These are phyloP conservation scores for Aphelenchoides fujianensis DNA, from an alignment of 1,140 invertebrate genomes.

Conservation along the genomic window DNA sequence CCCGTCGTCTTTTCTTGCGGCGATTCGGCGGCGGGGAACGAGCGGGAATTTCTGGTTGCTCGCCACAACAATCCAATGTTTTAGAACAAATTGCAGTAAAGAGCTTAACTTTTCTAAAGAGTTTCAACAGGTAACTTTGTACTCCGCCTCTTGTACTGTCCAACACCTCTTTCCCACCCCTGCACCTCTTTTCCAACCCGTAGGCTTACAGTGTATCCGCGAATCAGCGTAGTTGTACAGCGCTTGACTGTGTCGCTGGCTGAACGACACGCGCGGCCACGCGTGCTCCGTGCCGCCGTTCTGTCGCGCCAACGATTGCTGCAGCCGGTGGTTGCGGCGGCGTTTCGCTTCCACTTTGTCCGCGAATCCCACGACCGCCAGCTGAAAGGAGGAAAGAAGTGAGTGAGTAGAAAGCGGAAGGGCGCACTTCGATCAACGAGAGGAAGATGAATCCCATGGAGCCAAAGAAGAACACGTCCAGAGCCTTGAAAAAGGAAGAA, in stretches of 20 bases:
- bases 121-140: too few species aligned
- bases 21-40: too few species aligned
- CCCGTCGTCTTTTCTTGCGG: too few species aligned
- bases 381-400: conserved; percentile 34
- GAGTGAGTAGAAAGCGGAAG: conserved; percentile 14
- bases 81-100: too few species aligned
- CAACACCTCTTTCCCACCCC: too few species aligned
- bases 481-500: conserved; percentile 35
- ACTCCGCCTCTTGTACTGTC: too few species aligned
- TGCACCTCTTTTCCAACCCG: too few species aligned
- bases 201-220: conserved; percentile 1
- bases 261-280: conserved; percentile 34
- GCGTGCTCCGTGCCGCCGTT: conserved; percentile 54
- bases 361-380: conserved; percentile 60
- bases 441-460: conserved; percentile 61
- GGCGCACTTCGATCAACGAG: conserved; percentile 53
- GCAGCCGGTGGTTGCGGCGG: conserved; percentile 43
- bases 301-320: conserved; percentile 49
- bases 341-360: conserved; percentile 58
- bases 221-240: conserved; percentile 1
- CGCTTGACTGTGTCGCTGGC: conserved; percentile 25
- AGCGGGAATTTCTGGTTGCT: too few species aligned
- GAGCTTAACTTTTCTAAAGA: too few species aligned
- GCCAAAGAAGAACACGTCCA: conserved; percentile 62
- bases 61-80: too few species aligned